Percentiles rank a stretch among this genome's conserved stretches.
phyloP scores from a whole-genome alignment of 2,797 vertebrate species.

The Tapirus indicus region DNA sequence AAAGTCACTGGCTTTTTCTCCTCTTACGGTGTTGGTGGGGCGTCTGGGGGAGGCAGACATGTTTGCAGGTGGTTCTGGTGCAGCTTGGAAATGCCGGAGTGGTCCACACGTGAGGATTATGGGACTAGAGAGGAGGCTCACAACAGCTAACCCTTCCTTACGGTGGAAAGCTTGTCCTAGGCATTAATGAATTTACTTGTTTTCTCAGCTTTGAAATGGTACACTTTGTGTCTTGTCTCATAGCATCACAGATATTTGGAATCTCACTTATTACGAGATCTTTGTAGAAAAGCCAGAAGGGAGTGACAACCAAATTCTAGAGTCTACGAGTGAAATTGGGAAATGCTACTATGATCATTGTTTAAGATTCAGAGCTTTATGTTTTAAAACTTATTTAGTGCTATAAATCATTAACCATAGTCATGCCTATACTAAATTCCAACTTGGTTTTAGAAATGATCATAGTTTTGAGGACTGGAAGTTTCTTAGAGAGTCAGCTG shows the following conservation, averaged over 20 bases:
- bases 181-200: background rate
- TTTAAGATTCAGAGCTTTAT: background rate
- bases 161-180: background rate
- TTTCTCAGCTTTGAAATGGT: background rate
- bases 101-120: background rate
- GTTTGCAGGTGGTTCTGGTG: background rate
- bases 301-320: background rate
- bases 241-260: background rate
- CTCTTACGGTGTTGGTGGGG: too few species aligned
- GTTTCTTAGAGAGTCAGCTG: conserved; percentile 21
- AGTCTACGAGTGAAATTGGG: background rate
- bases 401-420: background rate
- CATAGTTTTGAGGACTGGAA: background rate
- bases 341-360: background rate
- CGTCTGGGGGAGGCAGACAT: too few species aligned
- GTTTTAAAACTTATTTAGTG: background rate
- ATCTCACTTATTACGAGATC: background rate
- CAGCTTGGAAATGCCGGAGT: background rate
- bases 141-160: background rate
- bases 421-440: background rate
- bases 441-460: conserved; percentile 14
- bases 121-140: background rate
- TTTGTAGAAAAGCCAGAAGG: background rate
- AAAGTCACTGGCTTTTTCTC: background rate
- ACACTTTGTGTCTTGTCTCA: background rate